A percentile compares a stretch with the other conserved stretches of the same genome.
phyloP scores from a whole-genome alignment of 2,888 invertebrate genomes.

The Hetaerina titia region DNA sequence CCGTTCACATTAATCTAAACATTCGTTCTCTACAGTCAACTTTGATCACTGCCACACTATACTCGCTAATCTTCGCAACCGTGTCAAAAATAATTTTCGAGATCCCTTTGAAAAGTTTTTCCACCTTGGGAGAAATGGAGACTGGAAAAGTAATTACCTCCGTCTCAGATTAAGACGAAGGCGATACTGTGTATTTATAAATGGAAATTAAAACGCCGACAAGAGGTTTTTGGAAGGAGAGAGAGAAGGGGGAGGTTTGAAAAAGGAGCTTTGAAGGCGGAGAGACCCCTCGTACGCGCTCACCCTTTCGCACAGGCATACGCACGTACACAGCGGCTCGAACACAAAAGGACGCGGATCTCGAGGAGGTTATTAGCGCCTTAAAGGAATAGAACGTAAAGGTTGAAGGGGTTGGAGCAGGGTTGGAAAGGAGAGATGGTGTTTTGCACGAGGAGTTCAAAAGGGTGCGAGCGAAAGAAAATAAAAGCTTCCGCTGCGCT shows the following conservation, averaged over 20 bases:
- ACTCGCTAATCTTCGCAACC: neutral
- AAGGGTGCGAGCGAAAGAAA: neutral
- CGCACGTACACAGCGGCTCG: neutral
- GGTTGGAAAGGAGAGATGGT: neutral
- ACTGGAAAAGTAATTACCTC: conserved; percentile 35
- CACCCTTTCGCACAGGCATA: neutral
- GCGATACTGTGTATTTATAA: conserved; percentile 5
- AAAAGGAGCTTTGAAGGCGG: conserved; percentile 1
- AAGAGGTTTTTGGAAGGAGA: neutral
- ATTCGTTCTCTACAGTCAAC: neutral
- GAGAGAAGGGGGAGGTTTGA: neutral
- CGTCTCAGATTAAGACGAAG: conserved; percentile 36
- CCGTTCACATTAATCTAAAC: neutral
- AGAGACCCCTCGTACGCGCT: neutral
- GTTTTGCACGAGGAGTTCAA: conserved; percentile 1
- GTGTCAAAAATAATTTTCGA: neutral
- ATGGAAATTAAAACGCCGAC: conserved; percentile 41
- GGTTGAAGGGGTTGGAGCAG: neutral
- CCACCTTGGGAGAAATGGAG: neutral
- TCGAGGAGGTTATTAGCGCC: conserved; percentile 10
- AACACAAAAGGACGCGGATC: neutral
- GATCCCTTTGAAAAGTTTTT: conserved; percentile 12
- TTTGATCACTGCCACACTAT: conserved; percentile 8
- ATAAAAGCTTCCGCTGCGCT: neutral
- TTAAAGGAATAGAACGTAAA: neutral